Percentiles rank a stretch among this genome's conserved stretches.
Evolutionary conservation across 2,113 vertebrate genomes (phyloP).

Genomic region (Spheniscus mendiculus): DNA sequence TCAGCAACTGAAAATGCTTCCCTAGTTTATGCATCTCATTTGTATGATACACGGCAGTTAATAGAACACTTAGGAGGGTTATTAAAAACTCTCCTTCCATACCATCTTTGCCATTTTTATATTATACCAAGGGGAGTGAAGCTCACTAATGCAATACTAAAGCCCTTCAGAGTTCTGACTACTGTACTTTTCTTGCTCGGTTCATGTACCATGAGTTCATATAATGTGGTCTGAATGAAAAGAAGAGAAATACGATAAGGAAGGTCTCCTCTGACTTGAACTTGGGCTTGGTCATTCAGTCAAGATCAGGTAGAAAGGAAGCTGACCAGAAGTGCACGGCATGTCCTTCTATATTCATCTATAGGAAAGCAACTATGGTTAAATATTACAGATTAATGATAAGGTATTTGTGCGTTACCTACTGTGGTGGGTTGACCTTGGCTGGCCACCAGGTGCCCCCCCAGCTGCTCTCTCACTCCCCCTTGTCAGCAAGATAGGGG

Average conservation of each 20-base stretch:
- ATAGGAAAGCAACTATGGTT: background rate
- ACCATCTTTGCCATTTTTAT: slow-evolving; percentile 65
- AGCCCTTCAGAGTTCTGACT: slow-evolving; percentile 62
- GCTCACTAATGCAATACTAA: slow-evolving; percentile 44
- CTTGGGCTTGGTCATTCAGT: background rate
- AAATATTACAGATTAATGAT: background rate
- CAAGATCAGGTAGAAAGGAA: background rate
- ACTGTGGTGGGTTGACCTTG: background rate
- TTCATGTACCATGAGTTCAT: background rate
- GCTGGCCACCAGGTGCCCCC: background rate
- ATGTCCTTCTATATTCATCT: background rate
- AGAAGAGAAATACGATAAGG: background rate
- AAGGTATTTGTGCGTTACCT: background rate
- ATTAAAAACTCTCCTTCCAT: slow-evolving; percentile 67
- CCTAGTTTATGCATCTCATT: slow-evolving; percentile 53
- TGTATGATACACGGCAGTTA: slow-evolving; percentile 61
- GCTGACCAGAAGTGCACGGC: background rate
- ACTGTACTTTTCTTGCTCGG: slow-evolving; percentile 16
- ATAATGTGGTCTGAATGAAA: slow-evolving; percentile 10
- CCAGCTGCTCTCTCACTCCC: background rate
- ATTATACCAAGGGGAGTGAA: slow-evolving; percentile 64
- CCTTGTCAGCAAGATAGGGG: background rate
- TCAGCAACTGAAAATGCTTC: slow-evolving; percentile 60
- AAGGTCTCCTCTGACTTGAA: background rate
- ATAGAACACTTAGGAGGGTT: slow-evolving; percentile 70